Conservation (phyloP, 2,113 vertebrate species). For the Benitochromis conjunctus region DNA sequence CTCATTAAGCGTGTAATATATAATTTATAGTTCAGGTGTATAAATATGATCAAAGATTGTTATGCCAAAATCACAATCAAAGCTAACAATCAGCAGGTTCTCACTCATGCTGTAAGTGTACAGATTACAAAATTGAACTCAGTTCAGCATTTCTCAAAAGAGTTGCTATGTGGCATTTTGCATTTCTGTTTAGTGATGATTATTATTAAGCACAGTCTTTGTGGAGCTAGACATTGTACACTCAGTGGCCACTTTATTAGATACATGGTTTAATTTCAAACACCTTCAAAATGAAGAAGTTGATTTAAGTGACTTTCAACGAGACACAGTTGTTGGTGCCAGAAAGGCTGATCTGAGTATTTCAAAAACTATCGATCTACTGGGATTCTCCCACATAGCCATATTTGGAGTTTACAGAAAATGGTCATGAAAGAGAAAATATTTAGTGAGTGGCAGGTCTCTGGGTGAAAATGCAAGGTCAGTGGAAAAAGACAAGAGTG, state of each 20-base stretch:
- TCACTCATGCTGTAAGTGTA: background rate
- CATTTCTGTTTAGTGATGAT: background rate
- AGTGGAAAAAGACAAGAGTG: background rate
- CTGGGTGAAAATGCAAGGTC: background rate
- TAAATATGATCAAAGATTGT: background rate
- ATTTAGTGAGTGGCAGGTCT: background rate
- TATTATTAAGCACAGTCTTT: background rate
- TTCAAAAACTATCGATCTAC: background rate
- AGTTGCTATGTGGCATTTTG: background rate
- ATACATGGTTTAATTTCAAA: background rate
- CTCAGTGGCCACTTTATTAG: background rate
- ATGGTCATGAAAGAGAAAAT: background rate
- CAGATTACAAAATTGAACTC: background rate
- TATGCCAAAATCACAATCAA: background rate
- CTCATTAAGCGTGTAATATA: background rate
- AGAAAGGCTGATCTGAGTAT: background rate
- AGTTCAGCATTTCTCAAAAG: background rate
- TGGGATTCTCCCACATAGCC: background rate
- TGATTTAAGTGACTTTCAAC: background rate
- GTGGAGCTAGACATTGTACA: background rate
- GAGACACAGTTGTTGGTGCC: background rate
- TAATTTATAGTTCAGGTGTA: background rate
- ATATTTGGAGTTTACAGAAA: background rate
- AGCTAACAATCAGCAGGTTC: background rate
- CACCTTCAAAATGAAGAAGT: background rate